Percentiles rank a stretch among this genome's conserved stretches.
Conservation (phyloP, 1,140 invertebrate genomes). For the Drosophila eugracilis region DNA sequence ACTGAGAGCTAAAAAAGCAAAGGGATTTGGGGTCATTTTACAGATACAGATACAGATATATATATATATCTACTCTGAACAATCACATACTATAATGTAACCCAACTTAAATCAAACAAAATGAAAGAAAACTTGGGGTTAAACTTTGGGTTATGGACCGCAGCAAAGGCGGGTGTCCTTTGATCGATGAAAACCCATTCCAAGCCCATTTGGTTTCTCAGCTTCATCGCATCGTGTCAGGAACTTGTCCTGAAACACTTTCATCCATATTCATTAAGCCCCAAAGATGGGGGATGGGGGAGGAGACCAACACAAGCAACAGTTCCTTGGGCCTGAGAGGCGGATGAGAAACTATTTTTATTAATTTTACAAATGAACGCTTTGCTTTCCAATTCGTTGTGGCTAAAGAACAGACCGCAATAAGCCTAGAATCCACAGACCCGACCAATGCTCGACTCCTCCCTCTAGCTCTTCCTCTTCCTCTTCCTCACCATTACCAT, state of each 20-base stretch:
- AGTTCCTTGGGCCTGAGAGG: neutral
- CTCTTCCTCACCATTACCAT: neutral
- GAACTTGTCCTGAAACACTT: constrained; percentile 18
- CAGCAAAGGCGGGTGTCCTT: neutral
- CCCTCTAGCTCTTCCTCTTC: neutral
- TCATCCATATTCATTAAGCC: constrained; percentile 38
- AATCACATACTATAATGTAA: neutral
- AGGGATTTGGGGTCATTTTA: neutral
- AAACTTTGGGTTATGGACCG: too few species aligned
- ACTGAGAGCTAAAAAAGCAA: neutral
- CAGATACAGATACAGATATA: neutral
- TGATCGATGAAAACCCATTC: constrained; percentile 1
- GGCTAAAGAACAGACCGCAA: constrained; percentile 13
- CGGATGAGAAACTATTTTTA: constrained; percentile 53
- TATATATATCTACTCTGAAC: neutral
- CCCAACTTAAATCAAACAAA: constrained; percentile 1
- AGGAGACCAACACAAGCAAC: neutral
- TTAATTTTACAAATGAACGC: constrained; percentile 67
- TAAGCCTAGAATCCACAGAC: neutral
- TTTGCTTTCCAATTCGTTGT: constrained; percentile 37
- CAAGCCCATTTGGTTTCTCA: neutral
- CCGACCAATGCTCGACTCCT: too few species aligned
- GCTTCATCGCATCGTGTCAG: constrained; percentile 20
- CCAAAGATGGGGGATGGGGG: neutral
- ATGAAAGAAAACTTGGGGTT: constrained; percentile 5